Evolutionary conservation across 2,888 invertebrate species (phyloP), one percentile per base, ranked within the genome.

Genomic region (Lottia gigantea): DNA sequence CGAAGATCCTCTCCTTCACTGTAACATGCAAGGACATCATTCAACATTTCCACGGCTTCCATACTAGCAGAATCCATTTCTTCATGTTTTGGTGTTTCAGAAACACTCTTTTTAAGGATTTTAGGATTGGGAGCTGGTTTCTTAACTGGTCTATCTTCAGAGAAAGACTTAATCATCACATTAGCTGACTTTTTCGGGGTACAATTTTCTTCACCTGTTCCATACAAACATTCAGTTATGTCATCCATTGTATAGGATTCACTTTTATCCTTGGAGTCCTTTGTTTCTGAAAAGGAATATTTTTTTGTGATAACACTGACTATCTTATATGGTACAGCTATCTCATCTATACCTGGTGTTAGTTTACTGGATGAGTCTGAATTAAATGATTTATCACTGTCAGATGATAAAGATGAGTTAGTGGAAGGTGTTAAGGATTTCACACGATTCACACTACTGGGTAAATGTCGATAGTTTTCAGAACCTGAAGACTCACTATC

Each of bases 31-130:
- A 84, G 73, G 15, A 84, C 80, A 74, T 82, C 82, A 74, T 84
- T 84, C 0, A 84, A 74, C 26, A 82, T 70, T 46, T 79, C 82
- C 4, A 84, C 81, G 8, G 82, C 76, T 15, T 77, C 81, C 72
- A 83, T 74, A 3, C 83, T 81, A 19, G 82, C 83, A 45, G 55
- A 11, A 55, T 55, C 55, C 19, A 55, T 23, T 23, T 14, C 23
- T 14, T 55, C 77, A 66, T 75, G 74, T 67, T 77, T 74, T 55
- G 67, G 74, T 8, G 70, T 67, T 25, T 77, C 75, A 23, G 66
- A 62, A n/a, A 49, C n/a, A 55, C 69, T 72, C 8, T 62, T 67
- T 64, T 61, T 46, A 19, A 64, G 64, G 19, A 55, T 23, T 14
- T 55, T 55, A 0, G 55, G 55, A 23, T 55, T 55, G 12, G 55